These are phyloP conservation scores for human (Homo sapiens) DNA, from an alignment of 2,113 vertebrate genomes.

Conservation along the genomic window GRCh38 chr12:59131001-59131500, in stretches of 20 bases:
- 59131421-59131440: slow-evolving; percentile 72
- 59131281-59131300: slow-evolving; percentile 53
- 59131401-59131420: slow-evolving; percentile 57
- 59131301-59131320: background rate
- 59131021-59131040: background rate
- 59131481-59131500: background rate
- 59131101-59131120: background rate
- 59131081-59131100: background rate
- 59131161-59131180: too few species aligned
- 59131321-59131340: slow-evolving; percentile 63
- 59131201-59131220: too few species aligned
- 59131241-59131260: background rate
- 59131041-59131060: background rate
- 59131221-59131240: background rate
- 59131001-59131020: background rate
- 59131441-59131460: slow-evolving; percentile 62
- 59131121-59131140: background rate
- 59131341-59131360: slow-evolving; percentile 52
- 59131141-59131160: background rate
- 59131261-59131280: background rate
- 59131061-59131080: background rate
- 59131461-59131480: background rate
- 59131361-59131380: slow-evolving; percentile 45
- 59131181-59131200: rapidly evolving
- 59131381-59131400: slow-evolving; percentile 50